phyloP scores from a whole-genome alignment of 2,888 invertebrate species.

The Amitus sp. region DNA sequence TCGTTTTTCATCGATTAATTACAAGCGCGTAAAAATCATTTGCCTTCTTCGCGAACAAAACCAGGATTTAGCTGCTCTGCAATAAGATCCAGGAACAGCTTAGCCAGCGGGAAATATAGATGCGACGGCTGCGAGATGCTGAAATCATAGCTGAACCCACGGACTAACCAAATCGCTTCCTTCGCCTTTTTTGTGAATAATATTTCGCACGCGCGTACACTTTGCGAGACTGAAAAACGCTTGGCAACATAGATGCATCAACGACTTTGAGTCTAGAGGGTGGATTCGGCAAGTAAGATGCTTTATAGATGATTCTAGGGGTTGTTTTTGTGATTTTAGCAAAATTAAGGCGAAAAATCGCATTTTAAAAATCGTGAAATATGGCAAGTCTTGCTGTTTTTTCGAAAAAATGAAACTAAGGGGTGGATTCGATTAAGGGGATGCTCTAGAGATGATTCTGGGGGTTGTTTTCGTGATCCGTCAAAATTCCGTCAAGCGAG shows the following conservation, averaged over 20 bases:
- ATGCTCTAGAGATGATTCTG: no score
- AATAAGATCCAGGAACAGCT: conserved; percentile 56
- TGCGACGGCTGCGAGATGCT: not conserved
- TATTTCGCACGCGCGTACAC: not conserved
- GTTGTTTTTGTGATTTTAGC: no score
- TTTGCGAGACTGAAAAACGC: conserved; percentile 25
- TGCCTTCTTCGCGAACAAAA: not conserved
- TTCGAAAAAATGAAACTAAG: no score
- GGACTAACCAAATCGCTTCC: not conserved
- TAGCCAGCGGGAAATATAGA: conserved; percentile 44
- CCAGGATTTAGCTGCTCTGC: conserved; percentile 45
- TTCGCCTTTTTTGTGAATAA: not conserved
- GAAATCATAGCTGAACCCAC: not conserved
- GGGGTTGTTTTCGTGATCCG: no score
- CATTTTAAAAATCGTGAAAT: no score
- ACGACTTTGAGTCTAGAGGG: not conserved
- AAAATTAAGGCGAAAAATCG: no score
- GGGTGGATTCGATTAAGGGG: no score
- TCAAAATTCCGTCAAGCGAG: no score
- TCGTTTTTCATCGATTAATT: no score
- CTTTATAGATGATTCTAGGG: no score
- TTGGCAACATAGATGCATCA: conserved; percentile 8
- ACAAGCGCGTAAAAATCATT: not conserved
- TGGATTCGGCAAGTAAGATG: no score
- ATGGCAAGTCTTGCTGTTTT: no score